Conservation (phyloP, 2,797 vertebrate genomes). For the Pagetopsis macropterus region DNA sequence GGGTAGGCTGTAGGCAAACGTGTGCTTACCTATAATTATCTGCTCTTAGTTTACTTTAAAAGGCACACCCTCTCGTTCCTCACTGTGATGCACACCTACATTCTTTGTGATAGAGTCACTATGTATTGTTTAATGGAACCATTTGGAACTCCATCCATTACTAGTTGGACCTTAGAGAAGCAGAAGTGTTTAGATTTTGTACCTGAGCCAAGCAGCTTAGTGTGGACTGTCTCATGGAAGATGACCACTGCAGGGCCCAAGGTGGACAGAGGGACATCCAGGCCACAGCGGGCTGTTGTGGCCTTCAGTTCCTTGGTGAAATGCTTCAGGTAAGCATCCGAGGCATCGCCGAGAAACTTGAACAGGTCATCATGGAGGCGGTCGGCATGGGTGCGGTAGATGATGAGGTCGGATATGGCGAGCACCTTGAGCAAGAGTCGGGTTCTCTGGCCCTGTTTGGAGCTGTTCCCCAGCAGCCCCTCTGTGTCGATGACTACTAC, state of each 20-base stretch:
- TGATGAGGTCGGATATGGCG: conserved; percentile 96
- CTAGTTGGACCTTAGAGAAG: neutral
- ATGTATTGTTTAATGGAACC: neutral
- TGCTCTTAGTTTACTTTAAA: conserved; percentile 7
- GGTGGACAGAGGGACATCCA: conserved; percentile 96
- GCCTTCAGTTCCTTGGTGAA: conserved; percentile 99
- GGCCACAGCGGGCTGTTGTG: conserved; percentile 94
- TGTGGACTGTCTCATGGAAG: conserved; percentile 99
- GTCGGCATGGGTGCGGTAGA: conserved; percentile 97
- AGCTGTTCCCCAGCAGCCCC: conserved; percentile 94
- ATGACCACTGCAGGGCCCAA: conserved; percentile 97
- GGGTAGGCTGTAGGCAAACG: conserved; percentile 18
- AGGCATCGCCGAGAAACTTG: conserved; percentile 98
- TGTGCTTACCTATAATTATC: conserved; percentile 37
- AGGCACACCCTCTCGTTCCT: neutral
- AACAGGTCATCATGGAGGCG: conserved; percentile 98
- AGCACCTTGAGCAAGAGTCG: conserved; percentile 97
- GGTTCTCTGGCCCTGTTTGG: conserved; percentile 96
- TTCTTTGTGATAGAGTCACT: neutral
- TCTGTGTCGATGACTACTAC: conserved; percentile 97
- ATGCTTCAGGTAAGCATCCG: conserved; percentile 96
- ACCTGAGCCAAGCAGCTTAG: conserved; percentile 92
- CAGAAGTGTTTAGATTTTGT: conserved; percentile 7
- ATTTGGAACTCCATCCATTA: neutral
- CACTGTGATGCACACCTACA: neutral